Evolutionary conservation across 2,888 invertebrate species (phyloP).

Genomic region (Carterocephalus palaemon): DNA sequence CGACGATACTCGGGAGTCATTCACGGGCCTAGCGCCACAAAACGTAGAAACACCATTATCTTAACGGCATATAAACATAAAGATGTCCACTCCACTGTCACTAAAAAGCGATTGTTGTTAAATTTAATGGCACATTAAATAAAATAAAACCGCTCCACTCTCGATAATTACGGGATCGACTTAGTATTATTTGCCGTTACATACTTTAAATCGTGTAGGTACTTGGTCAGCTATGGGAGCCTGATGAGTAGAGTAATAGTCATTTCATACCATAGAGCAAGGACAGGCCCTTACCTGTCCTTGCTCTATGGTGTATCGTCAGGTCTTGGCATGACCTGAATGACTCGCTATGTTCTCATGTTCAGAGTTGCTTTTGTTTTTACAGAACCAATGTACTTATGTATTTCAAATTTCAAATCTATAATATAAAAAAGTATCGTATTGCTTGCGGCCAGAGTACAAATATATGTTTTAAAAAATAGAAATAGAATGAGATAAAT

Average conservation of each 20-base stretch:
- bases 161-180: conserved; percentile 49
- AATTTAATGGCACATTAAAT: conserved; percentile 72
- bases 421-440: no score
- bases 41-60: conserved; percentile 56
- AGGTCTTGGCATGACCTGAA: no score
- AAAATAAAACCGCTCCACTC: conserved; percentile 57
- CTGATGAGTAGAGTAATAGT: not conserved
- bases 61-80: conserved; percentile 69
- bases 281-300: no score
- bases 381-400: no score
- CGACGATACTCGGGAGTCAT: conserved; percentile 34
- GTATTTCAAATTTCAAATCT: no score
- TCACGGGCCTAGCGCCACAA: conserved; percentile 32
- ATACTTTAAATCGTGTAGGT: no score
- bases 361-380: no score
- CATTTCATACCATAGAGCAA: not conserved
- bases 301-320: no score
- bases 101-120: conserved; percentile 74
- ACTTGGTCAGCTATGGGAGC: conserved; percentile 1
- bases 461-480: no score
- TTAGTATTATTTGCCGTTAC: conserved; percentile 33
- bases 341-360: no score
- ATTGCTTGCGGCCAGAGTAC: no score
- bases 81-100: conserved; percentile 64
- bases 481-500: no score